phyloP scores from a whole-genome alignment of 2,113 vertebrate species.

The Epinephelus fuscoguttatus region DNA sequence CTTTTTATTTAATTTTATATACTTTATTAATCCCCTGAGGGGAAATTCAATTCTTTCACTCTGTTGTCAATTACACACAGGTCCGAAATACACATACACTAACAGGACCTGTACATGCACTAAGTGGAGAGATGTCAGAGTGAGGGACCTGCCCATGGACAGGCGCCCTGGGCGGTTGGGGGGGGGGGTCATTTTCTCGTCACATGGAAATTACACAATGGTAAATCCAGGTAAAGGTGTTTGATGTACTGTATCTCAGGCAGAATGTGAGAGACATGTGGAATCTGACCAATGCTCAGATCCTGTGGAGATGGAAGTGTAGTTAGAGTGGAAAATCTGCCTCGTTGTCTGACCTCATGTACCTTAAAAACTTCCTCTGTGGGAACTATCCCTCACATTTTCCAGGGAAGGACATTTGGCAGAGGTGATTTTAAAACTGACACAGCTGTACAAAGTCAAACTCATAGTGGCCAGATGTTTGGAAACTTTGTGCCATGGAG shows the following conservation, averaged over 20 bases:
- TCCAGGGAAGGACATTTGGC: conserved; percentile 65
- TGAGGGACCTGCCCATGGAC: no score
- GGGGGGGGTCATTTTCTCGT: no score
- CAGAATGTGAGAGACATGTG: neutral
- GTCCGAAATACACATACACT: no score
- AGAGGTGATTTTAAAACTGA: conserved; percentile 25
- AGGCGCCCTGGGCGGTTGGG: no score
- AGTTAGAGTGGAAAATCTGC: conserved; percentile 45
- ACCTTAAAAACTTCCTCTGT: conserved; percentile 42
- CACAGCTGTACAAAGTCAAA: conserved; percentile 33
- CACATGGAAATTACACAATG: no score
- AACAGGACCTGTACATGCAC: no score
- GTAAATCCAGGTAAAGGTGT: neutral
- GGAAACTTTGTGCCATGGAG: conserved; percentile 17
- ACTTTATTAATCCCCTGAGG: no score
- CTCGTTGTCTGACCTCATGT: conserved; percentile 52
- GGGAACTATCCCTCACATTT: conserved; percentile 53
- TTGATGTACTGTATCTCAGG: neutral
- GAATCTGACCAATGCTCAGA: conserved; percentile 11
- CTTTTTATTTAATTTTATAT: no score
- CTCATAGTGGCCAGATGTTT: conserved; percentile 46
- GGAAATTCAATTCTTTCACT: no score
- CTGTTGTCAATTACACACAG: no score
- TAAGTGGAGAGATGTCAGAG: no score
- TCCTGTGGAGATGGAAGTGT: conserved; percentile 35